phyloP scores from a whole-genome alignment of 2,113 vertebrate genomes.

The Chrysochloris asiatica region DNA sequence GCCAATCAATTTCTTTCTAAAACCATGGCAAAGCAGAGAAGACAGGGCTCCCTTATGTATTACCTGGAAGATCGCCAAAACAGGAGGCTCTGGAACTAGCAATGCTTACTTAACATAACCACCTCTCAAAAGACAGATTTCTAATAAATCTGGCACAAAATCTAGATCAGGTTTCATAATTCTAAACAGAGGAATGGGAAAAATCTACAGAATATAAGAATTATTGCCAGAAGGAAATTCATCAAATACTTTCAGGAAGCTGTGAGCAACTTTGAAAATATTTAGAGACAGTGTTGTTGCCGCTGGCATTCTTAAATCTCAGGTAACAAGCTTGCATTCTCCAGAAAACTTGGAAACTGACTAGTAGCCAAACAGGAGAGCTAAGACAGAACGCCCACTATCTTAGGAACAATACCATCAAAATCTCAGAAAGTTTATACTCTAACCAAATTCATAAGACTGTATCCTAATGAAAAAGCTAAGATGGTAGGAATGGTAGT shows the following conservation, averaged over 20 bases:
- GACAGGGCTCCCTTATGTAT: slow-evolving; percentile 3
- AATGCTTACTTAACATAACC: slow-evolving; percentile 43
- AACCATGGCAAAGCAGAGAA: slow-evolving; percentile 40
- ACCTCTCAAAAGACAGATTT: slow-evolving; percentile 64
- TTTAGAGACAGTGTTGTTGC: slow-evolving; percentile 53
- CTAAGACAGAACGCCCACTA: background rate
- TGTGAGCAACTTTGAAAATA: slow-evolving; percentile 63
- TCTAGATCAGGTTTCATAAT: slow-evolving; percentile 71
- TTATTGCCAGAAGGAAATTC: slow-evolving; percentile 67
- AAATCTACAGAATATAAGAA: slow-evolving; percentile 63
- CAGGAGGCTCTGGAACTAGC: slow-evolving; percentile 38
- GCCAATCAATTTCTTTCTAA: slow-evolving; percentile 45
- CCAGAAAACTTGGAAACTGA: slow-evolving; percentile 57
- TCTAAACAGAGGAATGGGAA: slow-evolving; percentile 38
- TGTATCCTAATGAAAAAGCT: slow-evolving; percentile 20
- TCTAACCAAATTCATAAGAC: slow-evolving; percentile 35
- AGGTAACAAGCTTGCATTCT: slow-evolving; percentile 66
- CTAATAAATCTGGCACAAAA: slow-evolving; percentile 72
- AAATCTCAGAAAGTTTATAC: background rate
- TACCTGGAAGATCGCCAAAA: slow-evolving; percentile 43
- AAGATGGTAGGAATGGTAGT: background rate
- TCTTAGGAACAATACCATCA: slow-evolving; percentile 8
- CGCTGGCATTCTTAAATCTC: slow-evolving; percentile 66
- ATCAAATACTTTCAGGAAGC: slow-evolving; percentile 69
- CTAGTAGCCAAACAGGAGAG: slow-evolving; percentile 25